Evolutionary conservation across 2,797 vertebrate species (phyloP), one percentile per base, ranked within the genome.

Genomic region (Oryzias sinensis): DNA sequence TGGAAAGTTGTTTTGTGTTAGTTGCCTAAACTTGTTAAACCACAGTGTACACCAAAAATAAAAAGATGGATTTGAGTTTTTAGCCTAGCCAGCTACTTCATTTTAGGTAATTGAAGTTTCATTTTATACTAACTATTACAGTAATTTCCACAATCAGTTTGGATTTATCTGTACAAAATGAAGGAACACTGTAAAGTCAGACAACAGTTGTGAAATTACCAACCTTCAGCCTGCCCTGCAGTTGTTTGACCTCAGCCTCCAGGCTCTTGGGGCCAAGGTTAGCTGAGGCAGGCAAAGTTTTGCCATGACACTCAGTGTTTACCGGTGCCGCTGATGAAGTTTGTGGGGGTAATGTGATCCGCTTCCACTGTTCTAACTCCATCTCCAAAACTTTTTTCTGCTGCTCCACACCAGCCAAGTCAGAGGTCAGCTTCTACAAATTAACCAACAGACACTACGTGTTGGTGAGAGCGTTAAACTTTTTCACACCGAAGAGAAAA

Each of bases 201-300:
- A 67, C 47, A 25, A 48, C 33, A 54, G 41, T 67, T 63, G 56
- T 77, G 71, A 72, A 71, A 72, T 24, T 40, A 74, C 75, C 87
- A 82, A 97, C 96, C 96, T 96, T 98, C 56, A 96, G 87, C 89
- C 91, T 95, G 87, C 83, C 90, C 63, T 93, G 94, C 73, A 98
- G 90, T 79, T 95, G 95, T 85, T 93, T 97, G 76, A 95, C 86
- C 86, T 96, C 94, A 62, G 85, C 78, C 86, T 94, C 94, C 79
- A 90, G 76, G 59, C 82, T 83, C 74, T 91, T 94, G 67, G 87
- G 84, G 76, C 88, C 80, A 57, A 74, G 82, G 79, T 85, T 52
- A 77, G 85, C 72, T 59, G 77, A 79, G 65, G 79, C 47, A 51
- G 74, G 70, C 59, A 52, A 46, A 83, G 86, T 62, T 74, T 60